These are phyloP conservation scores for Gobio occitaniae DNA, from an alignment of 2,797 vertebrate species.

Conservation along the genomic window DNA sequence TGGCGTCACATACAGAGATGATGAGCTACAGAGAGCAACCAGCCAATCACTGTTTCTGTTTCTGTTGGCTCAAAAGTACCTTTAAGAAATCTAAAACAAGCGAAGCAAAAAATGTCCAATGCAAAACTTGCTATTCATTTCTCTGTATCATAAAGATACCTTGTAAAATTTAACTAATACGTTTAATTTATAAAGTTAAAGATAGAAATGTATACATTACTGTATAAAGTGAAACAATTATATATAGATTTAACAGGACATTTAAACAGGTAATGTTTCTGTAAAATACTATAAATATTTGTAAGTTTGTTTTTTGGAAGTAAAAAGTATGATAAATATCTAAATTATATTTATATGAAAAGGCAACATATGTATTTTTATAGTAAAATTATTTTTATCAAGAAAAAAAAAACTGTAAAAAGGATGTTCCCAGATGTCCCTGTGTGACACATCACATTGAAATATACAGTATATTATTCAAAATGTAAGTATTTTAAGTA, in stretches of 20 bases:
- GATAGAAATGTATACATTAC: background rate
- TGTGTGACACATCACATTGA: background rate
- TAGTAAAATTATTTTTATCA: background rate
- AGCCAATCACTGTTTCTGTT: background rate
- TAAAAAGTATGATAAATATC: background rate
- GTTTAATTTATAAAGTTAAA: background rate
- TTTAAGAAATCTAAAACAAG: background rate
- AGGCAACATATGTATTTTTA: background rate
- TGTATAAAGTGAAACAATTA: background rate
- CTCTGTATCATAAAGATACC: background rate
- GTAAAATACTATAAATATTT: background rate
- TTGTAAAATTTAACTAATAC: background rate
- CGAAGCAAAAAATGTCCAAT: background rate
- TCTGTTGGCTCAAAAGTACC: background rate
- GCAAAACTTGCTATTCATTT: background rate
- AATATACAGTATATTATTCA: background rate
- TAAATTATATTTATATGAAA: background rate
- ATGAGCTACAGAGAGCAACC: constrained; percentile 21
- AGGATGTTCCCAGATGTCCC: background rate
- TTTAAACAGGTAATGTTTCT: background rate
- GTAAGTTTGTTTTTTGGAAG: background rate
- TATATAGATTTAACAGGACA: background rate
- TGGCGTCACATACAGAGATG: constrained; percentile 18
- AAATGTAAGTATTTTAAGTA: too few relatives aligned
- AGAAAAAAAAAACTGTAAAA: background rate